Evolutionary conservation across 2,113 vertebrate species (phyloP).

Genomic region (Siniperca chuatsi): DNA sequence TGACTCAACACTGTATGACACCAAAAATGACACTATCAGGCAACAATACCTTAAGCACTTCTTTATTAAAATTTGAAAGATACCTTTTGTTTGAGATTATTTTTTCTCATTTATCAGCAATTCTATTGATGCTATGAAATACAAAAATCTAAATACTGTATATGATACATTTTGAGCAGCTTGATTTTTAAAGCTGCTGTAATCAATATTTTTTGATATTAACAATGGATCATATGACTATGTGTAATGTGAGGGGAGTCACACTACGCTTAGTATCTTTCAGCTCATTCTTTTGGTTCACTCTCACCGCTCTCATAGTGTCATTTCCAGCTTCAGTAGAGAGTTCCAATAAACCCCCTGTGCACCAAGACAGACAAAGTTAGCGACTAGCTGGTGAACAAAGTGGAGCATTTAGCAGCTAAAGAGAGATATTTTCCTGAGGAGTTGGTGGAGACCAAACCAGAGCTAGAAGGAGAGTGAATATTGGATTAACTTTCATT

Average conservation of each 20-base stretch:
- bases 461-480: not conserved
- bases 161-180: not conserved
- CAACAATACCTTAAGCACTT: not conserved
- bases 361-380: not conserved
- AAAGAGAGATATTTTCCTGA: not conserved
- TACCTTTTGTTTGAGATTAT: not conserved
- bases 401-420: not conserved
- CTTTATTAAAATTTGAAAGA: not conserved
- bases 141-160: not conserved
- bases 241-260: no score
- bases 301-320: no score
- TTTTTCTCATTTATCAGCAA: not conserved
- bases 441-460: not conserved
- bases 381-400: not conserved
- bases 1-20: not conserved
- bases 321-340: not conserved
- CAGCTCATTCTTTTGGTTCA: not conserved
- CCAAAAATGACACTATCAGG: not conserved
- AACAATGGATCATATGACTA: no score
- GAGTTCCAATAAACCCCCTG: not conserved
- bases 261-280: not conserved
- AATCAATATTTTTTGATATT: not conserved
- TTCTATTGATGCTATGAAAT: not conserved
- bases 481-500: not conserved
- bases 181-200: not conserved